Conservation (phyloP, 2,888 invertebrate species). For the Cecidostiba fungosa region DNA sequence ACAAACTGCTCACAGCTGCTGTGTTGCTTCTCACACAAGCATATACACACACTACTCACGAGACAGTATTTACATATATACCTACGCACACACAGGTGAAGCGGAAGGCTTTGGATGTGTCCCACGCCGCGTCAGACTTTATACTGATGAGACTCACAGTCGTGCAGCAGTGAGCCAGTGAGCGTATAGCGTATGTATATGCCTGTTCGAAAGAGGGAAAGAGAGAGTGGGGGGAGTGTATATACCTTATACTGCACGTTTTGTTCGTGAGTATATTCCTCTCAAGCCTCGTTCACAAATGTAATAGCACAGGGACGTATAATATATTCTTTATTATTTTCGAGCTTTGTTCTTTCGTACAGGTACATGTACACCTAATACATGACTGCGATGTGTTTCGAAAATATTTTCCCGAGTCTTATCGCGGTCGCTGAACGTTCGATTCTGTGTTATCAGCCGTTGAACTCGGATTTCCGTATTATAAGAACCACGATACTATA, state of each 20-base stretch:
- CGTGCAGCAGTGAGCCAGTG: background rate
- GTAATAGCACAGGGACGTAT: background rate
- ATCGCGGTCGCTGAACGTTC: background rate
- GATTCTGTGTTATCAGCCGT: background rate
- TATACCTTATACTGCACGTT: background rate
- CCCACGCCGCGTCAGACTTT: background rate
- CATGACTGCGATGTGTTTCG: background rate
- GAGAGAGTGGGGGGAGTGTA: background rate
- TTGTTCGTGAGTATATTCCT: background rate
- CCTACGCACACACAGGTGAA: background rate
- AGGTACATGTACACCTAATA: no score
- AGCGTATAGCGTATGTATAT: background rate
- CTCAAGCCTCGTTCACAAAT: background rate
- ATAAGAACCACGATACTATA: no score
- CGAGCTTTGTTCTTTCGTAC: background rate
- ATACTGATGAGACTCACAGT: background rate
- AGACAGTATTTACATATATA: constrained; percentile 9
- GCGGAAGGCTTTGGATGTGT: background rate
- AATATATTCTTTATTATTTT: background rate
- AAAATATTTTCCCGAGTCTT: background rate
- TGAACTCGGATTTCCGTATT: background rate
- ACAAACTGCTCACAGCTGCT: background rate
- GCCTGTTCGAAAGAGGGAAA: background rate
- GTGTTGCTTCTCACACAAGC: background rate
- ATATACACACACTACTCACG: background rate